Evolutionary conservation across 2,888 invertebrate species (phyloP).

Genomic region (Sialis lutaria): DNA sequence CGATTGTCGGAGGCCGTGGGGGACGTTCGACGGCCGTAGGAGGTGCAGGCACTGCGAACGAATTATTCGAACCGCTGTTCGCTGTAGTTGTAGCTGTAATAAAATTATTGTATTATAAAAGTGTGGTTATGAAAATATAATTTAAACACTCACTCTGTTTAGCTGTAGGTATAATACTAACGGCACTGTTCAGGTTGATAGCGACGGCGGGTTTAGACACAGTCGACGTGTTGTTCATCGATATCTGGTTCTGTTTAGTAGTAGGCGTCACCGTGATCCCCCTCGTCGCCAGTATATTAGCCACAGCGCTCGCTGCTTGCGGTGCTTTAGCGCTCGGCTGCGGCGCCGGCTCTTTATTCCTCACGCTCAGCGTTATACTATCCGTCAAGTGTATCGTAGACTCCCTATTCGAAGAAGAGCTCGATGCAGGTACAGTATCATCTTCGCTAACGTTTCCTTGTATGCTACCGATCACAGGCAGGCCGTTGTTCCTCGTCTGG

Average conservation of each 20-base stretch:
- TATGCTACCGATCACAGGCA: conserved; percentile 58
- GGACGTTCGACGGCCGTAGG: conserved; percentile 23
- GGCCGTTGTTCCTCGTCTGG: conserved; percentile 49
- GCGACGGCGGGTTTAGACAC: conserved; percentile 26
- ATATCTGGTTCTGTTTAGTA: conserved; percentile 25
- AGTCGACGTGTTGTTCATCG: conserved; percentile 25
- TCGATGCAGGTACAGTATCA: conserved; percentile 10
- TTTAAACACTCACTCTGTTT: conserved; percentile 1
- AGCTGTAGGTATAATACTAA: conserved; percentile 37
- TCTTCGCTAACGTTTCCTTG: conserved; percentile 31
- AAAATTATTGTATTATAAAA: no score
- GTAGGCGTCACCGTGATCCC: conserved; percentile 63
- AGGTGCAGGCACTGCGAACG: neutral
- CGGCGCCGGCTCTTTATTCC: conserved; percentile 19
- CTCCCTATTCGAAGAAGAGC: conserved; percentile 22
- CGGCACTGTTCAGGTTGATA: conserved; percentile 39
- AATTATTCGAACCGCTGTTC: conserved; percentile 5
- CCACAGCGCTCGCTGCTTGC: conserved; percentile 54
- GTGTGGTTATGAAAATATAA: no score
- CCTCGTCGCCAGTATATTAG: conserved; percentile 55
- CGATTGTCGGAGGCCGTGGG: conserved; percentile 25
- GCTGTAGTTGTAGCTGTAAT: conserved; percentile 19
- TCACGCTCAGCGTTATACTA: conserved; percentile 48
- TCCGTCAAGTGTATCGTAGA: conserved; percentile 45
- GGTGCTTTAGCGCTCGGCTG: conserved; percentile 18